Percentiles rank a stretch among this genome's conserved stretches.
Conservation (phyloP, 2,113 vertebrate genomes). For the Paradoxurus hermaphroditus region DNA sequence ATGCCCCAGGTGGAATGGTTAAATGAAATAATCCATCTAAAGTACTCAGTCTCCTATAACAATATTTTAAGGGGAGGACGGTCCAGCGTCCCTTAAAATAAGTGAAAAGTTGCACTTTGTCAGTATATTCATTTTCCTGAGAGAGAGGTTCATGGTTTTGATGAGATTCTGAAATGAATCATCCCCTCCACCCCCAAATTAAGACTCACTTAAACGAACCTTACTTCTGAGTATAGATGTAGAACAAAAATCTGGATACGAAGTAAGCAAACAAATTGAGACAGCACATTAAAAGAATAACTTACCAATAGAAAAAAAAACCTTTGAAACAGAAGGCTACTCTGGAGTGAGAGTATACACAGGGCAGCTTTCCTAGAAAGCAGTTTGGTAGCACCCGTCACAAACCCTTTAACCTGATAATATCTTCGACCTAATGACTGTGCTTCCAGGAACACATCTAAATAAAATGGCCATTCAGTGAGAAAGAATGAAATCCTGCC, state of each 20-base stretch:
- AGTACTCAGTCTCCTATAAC: background rate
- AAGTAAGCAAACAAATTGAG: background rate
- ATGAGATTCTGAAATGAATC: background rate
- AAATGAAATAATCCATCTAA: background rate
- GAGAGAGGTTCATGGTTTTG: background rate
- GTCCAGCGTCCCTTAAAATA: background rate
- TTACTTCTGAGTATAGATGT: background rate
- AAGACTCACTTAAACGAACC: background rate
- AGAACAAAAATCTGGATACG: background rate
- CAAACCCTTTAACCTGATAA: background rate
- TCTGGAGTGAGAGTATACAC: background rate
- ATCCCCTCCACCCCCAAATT: background rate
- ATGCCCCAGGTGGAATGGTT: background rate
- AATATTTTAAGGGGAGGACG: background rate
- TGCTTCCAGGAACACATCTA: background rate
- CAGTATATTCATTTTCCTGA: background rate
- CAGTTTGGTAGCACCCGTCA: background rate
- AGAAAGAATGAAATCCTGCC: too few relatives aligned
- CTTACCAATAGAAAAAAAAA: background rate
- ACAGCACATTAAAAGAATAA: background rate
- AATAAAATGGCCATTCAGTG: background rate
- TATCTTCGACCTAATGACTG: background rate
- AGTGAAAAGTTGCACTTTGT: background rate
- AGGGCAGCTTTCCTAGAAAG: background rate
- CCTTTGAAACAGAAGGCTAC: background rate